A percentile compares a stretch with the other conserved stretches of the same genome.
Evolutionary conservation across 2,113 vertebrate species (phyloP).

Genomic region (Crotalus tigris): DNA sequence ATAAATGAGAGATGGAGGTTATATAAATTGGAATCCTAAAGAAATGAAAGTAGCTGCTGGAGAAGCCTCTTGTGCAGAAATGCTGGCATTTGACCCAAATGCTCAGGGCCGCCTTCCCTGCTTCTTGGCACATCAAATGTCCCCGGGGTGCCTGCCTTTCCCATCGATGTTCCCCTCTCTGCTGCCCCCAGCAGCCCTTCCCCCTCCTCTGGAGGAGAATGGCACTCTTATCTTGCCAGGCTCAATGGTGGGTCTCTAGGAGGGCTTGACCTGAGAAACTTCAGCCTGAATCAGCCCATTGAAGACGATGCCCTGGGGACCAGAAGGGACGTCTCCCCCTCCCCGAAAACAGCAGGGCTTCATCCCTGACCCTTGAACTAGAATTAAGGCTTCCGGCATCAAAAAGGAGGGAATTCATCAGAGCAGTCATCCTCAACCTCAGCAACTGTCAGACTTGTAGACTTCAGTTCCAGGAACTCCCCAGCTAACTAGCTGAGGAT

Average conservation of each 20-base stretch:
- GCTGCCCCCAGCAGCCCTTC: neutral
- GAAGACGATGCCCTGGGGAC: neutral
- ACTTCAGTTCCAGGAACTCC: neutral
- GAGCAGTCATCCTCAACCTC: neutral
- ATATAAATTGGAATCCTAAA: neutral
- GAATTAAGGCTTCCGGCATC: neutral
- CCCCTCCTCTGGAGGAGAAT: neutral
- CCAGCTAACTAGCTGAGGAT: neutral
- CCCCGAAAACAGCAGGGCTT: neutral
- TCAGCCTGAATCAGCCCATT: neutral
- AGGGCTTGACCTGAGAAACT: neutral
- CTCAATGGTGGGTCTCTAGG: neutral
- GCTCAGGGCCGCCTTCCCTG: neutral
- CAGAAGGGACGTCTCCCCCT: neutral
- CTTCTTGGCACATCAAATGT: neutral
- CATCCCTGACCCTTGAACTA: neutral
- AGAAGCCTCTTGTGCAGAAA: neutral
- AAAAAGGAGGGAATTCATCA: neutral
- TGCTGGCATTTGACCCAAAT: constrained; percentile 6
- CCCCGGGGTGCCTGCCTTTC: too few relatives aligned
- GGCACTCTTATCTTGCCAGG: neutral
- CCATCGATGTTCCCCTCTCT: neutral
- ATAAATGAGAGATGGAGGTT: neutral
- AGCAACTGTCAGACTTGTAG: neutral
- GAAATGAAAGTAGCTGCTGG: neutral